These are phyloP conservation scores for Standfussiana lucernea DNA, from an alignment of 2,888 invertebrate genomes.

Conservation along the genomic window DNA sequence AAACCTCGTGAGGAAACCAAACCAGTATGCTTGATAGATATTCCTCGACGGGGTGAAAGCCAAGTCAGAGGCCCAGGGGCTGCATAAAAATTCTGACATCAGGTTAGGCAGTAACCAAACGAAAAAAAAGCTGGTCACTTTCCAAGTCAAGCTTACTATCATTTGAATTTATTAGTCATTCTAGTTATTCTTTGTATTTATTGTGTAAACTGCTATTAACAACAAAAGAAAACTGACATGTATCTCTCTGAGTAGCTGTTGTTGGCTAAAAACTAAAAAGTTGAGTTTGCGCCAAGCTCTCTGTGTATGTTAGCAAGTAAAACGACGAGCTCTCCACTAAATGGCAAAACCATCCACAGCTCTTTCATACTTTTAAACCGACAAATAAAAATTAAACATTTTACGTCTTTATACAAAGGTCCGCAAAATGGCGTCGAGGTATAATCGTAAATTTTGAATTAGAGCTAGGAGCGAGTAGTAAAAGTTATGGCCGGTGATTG, in stretches of 20 bases:
- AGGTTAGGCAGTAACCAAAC: too few species aligned
- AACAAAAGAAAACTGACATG: slow-evolving; percentile 5
- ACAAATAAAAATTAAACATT: slow-evolving; percentile 48
- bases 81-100: too few species aligned
- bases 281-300: slow-evolving; percentile 34
- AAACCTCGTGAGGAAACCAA: too few species aligned
- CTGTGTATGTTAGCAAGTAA: slow-evolving; percentile 33
- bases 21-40: too few species aligned
- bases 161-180: neutral
- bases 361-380: slow-evolving; percentile 39
- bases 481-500: slow-evolving; percentile 62
- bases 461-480: slow-evolving; percentile 53
- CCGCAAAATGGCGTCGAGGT: slow-evolving; percentile 31
- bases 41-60: too few species aligned
- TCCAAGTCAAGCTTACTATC: neutral
- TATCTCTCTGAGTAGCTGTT: slow-evolving; percentile 2
- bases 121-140: too few species aligned
- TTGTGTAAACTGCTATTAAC: neutral
- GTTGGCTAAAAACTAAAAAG: slow-evolving; percentile 37
- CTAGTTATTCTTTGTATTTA: neutral
- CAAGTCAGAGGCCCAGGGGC: too few species aligned
- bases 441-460: slow-evolving; percentile 57
- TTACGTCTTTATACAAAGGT: slow-evolving; percentile 23
- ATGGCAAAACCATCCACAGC: slow-evolving; percentile 37
- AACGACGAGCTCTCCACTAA: slow-evolving; percentile 40